A percentile compares a stretch with the other conserved stretches of the same genome.
These are phyloP conservation scores for Merluccius polli DNA, from an alignment of 2,797 vertebrate genomes.

Conservation along the genomic window DNA sequence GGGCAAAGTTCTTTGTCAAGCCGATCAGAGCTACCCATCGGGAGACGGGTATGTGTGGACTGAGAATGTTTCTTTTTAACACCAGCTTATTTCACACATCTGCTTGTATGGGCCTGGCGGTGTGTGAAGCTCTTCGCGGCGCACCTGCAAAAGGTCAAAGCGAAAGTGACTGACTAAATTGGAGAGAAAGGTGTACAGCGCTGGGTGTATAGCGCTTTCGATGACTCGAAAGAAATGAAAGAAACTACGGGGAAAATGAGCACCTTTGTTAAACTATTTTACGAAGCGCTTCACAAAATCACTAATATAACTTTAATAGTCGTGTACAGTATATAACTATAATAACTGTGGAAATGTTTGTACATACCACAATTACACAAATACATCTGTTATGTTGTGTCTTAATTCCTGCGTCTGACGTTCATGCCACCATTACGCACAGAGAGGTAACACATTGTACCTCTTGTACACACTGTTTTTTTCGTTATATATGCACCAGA, in stretches of 20 bases:
- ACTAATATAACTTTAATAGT: background rate
- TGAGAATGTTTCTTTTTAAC: too few species aligned
- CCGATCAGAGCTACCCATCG: too few species aligned
- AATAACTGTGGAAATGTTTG: background rate
- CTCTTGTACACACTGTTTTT: background rate
- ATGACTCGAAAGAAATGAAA: background rate
- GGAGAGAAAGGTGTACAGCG: too few species aligned
- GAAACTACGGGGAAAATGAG: background rate
- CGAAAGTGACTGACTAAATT: too few species aligned
- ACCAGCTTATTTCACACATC: too few species aligned
- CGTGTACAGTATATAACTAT: background rate
- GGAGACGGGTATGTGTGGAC: too few species aligned
- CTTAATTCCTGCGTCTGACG: background rate
- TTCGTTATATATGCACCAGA: background rate
- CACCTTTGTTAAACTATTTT: background rate
- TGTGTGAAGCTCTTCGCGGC: too few species aligned
- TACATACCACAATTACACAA: background rate
- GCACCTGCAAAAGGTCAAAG: too few species aligned
- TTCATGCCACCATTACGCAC: background rate
- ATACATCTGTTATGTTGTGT: background rate
- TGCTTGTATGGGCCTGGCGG: too few species aligned
- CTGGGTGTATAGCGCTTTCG: background rate
- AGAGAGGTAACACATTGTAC: background rate
- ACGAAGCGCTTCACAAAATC: background rate
- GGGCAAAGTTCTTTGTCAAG: too few species aligned